Evolutionary conservation across 2,797 vertebrate genomes (phyloP).

Genomic region (Micromesistius poutassou): DNA sequence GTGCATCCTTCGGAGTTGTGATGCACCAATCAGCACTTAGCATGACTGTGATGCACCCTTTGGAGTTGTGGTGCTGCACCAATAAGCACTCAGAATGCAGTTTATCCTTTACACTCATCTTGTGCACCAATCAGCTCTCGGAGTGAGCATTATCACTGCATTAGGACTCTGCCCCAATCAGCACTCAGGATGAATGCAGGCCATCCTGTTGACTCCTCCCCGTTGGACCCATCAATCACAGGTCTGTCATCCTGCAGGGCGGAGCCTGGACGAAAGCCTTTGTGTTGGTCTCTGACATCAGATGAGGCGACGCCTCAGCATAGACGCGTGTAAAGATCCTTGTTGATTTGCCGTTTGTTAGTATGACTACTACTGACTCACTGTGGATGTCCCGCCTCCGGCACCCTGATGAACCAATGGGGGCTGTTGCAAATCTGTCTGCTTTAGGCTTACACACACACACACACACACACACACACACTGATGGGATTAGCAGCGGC

Average conservation of each 20-base stretch:
- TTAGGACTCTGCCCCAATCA: background rate
- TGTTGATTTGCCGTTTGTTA: background rate
- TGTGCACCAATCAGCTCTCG: background rate
- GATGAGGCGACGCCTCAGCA: background rate
- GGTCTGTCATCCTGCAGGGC: background rate
- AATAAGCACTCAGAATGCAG: background rate
- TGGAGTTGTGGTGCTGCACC: background rate
- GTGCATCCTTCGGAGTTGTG: background rate
- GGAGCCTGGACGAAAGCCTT: background rate
- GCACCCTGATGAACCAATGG: too few relatives aligned
- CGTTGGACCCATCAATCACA: background rate
- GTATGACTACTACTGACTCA: background rate
- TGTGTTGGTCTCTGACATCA: background rate
- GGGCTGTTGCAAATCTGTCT: too few relatives aligned
- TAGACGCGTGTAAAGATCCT: background rate
- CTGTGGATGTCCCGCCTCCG: too few relatives aligned
- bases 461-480: background rate
- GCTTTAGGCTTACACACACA: background rate
- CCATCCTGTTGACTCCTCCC: background rate
- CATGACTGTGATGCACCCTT: background rate
- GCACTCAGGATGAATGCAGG: background rate
- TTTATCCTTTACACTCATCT: too few relatives aligned
- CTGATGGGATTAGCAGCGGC: background rate
- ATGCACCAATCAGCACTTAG: background rate
- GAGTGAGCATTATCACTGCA: background rate